Conservation (phyloP, 1,140 invertebrate species). For the Lepidostoma basale region DNA sequence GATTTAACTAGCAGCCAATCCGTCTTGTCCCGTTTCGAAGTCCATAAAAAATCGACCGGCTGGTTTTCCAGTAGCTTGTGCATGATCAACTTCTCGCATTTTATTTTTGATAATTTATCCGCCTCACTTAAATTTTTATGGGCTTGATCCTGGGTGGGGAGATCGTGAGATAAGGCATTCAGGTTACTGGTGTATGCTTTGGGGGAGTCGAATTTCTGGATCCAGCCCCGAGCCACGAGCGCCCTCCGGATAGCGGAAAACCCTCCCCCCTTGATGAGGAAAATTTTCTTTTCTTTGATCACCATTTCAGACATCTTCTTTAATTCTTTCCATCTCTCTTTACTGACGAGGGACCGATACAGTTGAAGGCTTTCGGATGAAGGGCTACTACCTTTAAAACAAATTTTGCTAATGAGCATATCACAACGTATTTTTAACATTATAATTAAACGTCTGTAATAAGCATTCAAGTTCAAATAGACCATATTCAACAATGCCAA, state of each 20-base stretch:
- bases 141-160: constrained; percentile 12
- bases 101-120: constrained; percentile 54
- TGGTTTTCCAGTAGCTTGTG: constrained; percentile 71
- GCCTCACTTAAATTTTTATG: constrained; percentile 52
- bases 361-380: constrained; percentile 49
- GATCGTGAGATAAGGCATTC: constrained; percentile 44
- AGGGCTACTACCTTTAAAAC: constrained; percentile 38
- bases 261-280: constrained; percentile 60
- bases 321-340: constrained; percentile 58
- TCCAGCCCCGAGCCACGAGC: constrained; percentile 66
- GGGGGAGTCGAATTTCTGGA: constrained; percentile 68
- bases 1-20: constrained; percentile 63
- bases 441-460: no score
- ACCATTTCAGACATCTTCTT: constrained; percentile 58
- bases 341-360: constrained; percentile 56
- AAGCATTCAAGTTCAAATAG: no score
- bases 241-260: constrained; percentile 62
- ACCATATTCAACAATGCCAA: no score
- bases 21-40: constrained; percentile 80
- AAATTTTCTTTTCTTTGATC: constrained; percentile 58
- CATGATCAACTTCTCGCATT: constrained; percentile 67
- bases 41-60: constrained; percentile 87
- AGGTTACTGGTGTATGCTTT: constrained; percentile 49
- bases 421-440: no score
- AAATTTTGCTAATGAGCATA: background rate